A percentile compares a stretch with the other conserved stretches of the same genome.
Conservation (phyloP, 2,797 vertebrate genomes). For the Hoplostethus mediterraneus region DNA sequence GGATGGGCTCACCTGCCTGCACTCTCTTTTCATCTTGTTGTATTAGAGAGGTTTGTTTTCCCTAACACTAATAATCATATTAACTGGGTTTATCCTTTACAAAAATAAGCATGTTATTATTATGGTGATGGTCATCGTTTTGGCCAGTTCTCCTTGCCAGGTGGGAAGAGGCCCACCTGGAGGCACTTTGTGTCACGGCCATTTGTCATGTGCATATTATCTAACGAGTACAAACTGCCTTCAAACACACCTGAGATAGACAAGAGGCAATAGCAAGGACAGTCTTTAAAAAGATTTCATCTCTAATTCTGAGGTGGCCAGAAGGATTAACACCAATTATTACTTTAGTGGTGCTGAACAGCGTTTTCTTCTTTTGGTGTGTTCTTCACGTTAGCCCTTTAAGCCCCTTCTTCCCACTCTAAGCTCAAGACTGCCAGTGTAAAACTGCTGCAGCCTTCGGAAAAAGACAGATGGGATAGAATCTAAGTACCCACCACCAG, state of each 20-base stretch:
- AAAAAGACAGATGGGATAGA: constrained; percentile 66
- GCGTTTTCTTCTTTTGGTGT: constrained; percentile 57
- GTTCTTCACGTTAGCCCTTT: constrained; percentile 87
- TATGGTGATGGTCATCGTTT: constrained; percentile 70
- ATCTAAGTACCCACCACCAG: constrained; percentile 83
- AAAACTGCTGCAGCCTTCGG: constrained; percentile 76
- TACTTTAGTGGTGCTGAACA: constrained; percentile 66
- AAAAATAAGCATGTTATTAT: constrained; percentile 52
- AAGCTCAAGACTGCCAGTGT: constrained; percentile 50
- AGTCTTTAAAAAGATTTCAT: constrained; percentile 57
- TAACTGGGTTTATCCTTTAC: constrained; percentile 9
- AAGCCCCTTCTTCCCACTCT: constrained; percentile 78
- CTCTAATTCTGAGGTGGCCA: constrained; percentile 62
- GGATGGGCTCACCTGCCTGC: constrained; percentile 13
- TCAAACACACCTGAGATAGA: constrained; percentile 84
- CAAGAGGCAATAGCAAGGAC: constrained; percentile 67
- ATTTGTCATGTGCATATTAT: constrained; percentile 77
- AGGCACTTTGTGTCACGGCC: constrained; percentile 88
- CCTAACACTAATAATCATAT: too few relatives aligned
- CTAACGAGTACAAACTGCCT: constrained; percentile 63
- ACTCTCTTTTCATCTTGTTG: constrained; percentile 17
- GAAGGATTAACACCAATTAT: constrained; percentile 79
- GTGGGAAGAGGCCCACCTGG: constrained; percentile 64
- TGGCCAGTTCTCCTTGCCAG: constrained; percentile 76
- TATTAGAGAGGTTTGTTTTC: constrained; percentile 5